A percentile compares a stretch with the other conserved stretches of the same genome.
phyloP scores from a whole-genome alignment of 2,113 vertebrate species.

The Chloropsis cyanopogon region DNA sequence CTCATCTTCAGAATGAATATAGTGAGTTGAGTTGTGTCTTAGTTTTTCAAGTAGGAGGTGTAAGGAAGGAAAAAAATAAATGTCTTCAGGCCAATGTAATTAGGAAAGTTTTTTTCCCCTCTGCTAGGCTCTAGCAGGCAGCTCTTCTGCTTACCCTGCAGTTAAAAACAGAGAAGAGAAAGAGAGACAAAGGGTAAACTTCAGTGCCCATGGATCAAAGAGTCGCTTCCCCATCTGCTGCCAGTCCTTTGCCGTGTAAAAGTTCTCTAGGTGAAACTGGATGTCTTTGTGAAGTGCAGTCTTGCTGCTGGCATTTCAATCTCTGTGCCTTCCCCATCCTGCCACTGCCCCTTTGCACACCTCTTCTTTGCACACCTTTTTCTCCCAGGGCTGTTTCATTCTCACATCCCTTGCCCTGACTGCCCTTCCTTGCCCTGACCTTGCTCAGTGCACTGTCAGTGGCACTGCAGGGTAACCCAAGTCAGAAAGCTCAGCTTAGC shows the following conservation, averaged over 20 bases:
- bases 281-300: background rate
- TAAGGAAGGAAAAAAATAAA: background rate
- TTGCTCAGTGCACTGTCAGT: background rate
- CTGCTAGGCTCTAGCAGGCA: background rate
- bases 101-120: background rate
- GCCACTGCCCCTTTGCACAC: fast-evolving
- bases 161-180: background rate
- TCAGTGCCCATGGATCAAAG: fast-evolving
- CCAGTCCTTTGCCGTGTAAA: background rate
- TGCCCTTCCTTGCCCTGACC: background rate
- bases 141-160: background rate
- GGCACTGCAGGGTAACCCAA: too few relatives aligned
- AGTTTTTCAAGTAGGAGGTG: background rate
- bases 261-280: background rate
- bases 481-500: background rate
- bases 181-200: background rate
- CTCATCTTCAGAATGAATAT: background rate
- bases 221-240: background rate
- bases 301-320: background rate
- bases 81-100: background rate
- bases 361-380: background rate
- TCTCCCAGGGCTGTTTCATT: background rate
- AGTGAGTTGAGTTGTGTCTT: background rate
- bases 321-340: background rate
- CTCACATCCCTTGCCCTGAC: background rate